Percentiles rank a stretch among this genome's conserved stretches.
phyloP scores from a whole-genome alignment of 2,113 vertebrate genomes.

The Clinocottus analis region DNA sequence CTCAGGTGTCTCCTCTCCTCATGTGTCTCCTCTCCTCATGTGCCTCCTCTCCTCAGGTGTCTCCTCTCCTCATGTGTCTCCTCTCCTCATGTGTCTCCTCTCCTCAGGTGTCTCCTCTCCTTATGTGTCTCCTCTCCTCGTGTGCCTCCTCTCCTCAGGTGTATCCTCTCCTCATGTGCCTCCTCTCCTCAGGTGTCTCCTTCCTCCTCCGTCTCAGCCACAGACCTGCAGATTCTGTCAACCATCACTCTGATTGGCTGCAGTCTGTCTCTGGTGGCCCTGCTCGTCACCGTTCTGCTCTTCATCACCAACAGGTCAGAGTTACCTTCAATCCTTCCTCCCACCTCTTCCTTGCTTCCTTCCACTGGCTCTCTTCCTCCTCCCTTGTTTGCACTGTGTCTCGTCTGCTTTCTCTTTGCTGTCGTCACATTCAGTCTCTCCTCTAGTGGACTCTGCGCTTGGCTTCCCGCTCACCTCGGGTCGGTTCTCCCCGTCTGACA shows the following conservation, averaged over 20 bases:
- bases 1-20: too few relatives aligned
- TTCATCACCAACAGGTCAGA: conserved; percentile 54
- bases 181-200: conserved; percentile 34
- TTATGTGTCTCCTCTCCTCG: too few relatives aligned
- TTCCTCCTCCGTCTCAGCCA: rapidly evolving
- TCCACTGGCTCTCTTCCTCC: neutral
- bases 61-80: too few relatives aligned
- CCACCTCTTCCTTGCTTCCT: neutral
- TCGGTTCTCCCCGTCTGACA: conserved; percentile 26
- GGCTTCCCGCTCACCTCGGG: too few relatives aligned
- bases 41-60: too few relatives aligned
- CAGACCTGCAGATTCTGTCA: conserved; percentile 1
- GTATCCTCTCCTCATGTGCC: too few relatives aligned
- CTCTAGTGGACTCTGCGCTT: neutral
- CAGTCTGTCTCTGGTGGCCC: conserved; percentile 51
- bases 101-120: too few relatives aligned
- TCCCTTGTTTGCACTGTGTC: neutral
- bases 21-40: too few relatives aligned
- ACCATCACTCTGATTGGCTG: conserved; percentile 59
- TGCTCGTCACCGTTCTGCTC: conserved; percentile 50
- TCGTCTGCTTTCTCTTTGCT: neutral
- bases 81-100: too few relatives aligned
- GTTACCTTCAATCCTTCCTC: neutral
- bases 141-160: too few relatives aligned
- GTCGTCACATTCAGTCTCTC: neutral